Evolutionary conservation across 2,113 vertebrate species (phyloP).

Genomic region (Pteropus alecto): DNA sequence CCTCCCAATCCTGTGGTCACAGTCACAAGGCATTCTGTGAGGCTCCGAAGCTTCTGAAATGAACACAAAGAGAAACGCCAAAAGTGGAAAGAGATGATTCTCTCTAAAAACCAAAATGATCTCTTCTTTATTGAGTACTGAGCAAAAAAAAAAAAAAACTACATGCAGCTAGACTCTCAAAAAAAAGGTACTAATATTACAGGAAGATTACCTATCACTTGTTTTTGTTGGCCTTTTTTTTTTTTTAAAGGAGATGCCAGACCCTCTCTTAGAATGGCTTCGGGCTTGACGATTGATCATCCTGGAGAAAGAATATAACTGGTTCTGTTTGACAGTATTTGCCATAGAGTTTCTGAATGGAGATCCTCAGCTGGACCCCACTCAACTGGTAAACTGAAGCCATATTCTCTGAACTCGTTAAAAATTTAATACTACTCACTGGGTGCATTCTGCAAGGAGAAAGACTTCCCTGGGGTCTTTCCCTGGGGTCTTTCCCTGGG

Average conservation of each 20-base stretch:
- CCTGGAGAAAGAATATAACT: neutral
- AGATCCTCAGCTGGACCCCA: neutral
- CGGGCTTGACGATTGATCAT: neutral
- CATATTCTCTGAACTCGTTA: neutral
- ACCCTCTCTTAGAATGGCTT: neutral
- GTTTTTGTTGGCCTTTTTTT: neutral
- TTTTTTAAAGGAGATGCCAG: neutral
- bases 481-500: neutral
- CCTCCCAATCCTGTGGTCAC: neutral
- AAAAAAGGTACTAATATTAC: neutral
- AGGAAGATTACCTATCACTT: neutral
- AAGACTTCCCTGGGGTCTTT: neutral
- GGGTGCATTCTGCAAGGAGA: neutral
- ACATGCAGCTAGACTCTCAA: neutral
- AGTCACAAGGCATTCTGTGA: constrained; percentile 1
- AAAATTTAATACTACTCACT: neutral
- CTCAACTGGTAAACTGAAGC: neutral
- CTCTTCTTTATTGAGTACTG: neutral
- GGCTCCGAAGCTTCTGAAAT: neutral
- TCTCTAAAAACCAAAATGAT: neutral
- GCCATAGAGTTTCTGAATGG: neutral
- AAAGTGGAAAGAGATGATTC: neutral
- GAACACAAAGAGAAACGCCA: neutral
- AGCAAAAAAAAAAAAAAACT: neutral
- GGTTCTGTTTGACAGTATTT: neutral